phyloP scores from a whole-genome alignment of 2,113 vertebrate genomes.

The Sarotherodon lohbergeri region DNA sequence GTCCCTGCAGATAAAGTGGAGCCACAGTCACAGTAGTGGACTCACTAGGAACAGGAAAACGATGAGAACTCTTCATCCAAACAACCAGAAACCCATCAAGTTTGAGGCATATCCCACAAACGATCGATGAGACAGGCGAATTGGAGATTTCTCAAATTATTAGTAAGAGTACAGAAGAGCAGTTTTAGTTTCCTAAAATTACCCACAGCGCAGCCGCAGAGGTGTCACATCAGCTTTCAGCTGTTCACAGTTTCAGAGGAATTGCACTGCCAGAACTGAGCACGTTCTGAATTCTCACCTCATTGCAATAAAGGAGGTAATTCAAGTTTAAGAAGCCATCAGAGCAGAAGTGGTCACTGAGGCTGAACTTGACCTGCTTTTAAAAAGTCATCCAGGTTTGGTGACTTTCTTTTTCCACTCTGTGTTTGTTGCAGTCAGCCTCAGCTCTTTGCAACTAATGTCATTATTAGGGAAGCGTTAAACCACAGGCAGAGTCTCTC shows the following conservation, averaged over 20 bases:
- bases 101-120: neutral
- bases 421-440: neutral
- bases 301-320: neutral
- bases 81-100: neutral
- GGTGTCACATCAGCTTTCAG: neutral
- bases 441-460: neutral
- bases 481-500: neutral
- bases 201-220: neutral
- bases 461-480: neutral
- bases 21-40: neutral
- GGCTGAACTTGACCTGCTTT: neutral
- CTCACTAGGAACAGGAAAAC: neutral
- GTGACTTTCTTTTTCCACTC: neutral
- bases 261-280: neutral
- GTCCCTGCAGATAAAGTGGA: neutral
- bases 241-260: neutral
- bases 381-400: neutral
- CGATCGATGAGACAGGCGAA: accelerated
- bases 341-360: neutral
- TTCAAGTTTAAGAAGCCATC: neutral
- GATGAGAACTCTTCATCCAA: neutral
- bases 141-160: neutral
- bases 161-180: neutral
- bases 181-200: neutral
- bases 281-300: neutral